phyloP scores from a whole-genome alignment of 2,113 vertebrate species.

The Rissa tridactyla region DNA sequence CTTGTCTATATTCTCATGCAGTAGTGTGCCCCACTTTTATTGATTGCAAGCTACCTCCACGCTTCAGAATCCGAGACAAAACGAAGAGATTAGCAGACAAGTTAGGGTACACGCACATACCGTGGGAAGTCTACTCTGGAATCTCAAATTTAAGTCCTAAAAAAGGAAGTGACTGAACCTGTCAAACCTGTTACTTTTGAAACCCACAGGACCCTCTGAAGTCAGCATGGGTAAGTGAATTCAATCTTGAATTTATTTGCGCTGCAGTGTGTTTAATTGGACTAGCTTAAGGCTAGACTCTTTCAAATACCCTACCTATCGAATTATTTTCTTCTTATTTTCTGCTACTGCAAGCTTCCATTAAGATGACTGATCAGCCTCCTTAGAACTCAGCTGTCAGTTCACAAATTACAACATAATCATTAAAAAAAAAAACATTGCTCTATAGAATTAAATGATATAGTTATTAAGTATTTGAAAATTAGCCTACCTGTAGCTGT shows the following conservation, averaged over 20 bases:
- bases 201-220: neutral
- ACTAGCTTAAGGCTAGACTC: neutral
- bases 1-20: neutral
- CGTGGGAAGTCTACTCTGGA: neutral
- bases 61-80: neutral
- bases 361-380: neutral
- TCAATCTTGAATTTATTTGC: neutral
- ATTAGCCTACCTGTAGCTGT: neutral
- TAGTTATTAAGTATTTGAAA: neutral
- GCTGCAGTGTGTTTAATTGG: neutral
- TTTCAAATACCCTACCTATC: neutral
- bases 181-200: neutral
- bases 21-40: neutral
- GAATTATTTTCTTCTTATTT: neutral
- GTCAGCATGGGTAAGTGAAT: neutral
- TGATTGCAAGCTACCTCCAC: neutral
- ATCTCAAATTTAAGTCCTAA: neutral
- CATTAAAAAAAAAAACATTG: neutral
- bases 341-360: neutral
- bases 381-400: neutral
- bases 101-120: accelerated
- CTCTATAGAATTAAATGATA: neutral
- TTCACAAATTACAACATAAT: neutral
- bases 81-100: neutral
- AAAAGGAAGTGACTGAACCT: neutral